Evolutionary conservation across 2,888 invertebrate genomes (phyloP).

Genomic region (Choristoneura rosaceana): DNA sequence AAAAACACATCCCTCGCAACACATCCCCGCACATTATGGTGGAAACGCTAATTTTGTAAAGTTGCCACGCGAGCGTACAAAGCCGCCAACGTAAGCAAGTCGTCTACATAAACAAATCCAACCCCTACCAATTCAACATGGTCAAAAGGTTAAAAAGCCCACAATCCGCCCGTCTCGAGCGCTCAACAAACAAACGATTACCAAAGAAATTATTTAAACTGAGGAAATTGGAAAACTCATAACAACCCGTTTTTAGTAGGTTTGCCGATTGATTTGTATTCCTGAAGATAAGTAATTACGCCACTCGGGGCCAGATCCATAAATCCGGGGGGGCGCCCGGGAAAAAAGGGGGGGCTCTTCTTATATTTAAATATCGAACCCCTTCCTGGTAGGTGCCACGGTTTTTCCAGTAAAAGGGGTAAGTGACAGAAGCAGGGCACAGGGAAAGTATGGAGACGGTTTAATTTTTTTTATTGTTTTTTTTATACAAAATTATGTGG

Average conservation of each 20-base stretch:
- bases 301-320: conserved; percentile 82
- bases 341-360: conserved; percentile 84
- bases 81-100: no score
- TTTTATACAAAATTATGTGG: background rate
- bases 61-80: no score
- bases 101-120: no score
- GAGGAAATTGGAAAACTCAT: conserved; percentile 38
- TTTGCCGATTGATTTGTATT: conserved; percentile 82
- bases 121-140: background rate
- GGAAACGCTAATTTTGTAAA: no score
- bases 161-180: conserved; percentile 26
- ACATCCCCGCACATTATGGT: no score
- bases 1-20: no score
- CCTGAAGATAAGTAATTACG: conserved; percentile 84
- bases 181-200: conserved; percentile 31
- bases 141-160: conserved; percentile 1
- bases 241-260: conserved; percentile 44
- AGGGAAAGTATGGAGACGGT: conserved; percentile 53
- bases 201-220: conserved; percentile 25
- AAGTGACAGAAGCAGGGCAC: conserved; percentile 83
- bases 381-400: conserved; percentile 86
- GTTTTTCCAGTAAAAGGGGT: conserved; percentile 86
- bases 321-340: conserved; percentile 79
- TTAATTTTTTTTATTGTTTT: conserved; percentile 10
- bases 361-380: conserved; percentile 86